Conservation (phyloP, 2,797 vertebrate genomes). For the Cossypha caffra region DNA sequence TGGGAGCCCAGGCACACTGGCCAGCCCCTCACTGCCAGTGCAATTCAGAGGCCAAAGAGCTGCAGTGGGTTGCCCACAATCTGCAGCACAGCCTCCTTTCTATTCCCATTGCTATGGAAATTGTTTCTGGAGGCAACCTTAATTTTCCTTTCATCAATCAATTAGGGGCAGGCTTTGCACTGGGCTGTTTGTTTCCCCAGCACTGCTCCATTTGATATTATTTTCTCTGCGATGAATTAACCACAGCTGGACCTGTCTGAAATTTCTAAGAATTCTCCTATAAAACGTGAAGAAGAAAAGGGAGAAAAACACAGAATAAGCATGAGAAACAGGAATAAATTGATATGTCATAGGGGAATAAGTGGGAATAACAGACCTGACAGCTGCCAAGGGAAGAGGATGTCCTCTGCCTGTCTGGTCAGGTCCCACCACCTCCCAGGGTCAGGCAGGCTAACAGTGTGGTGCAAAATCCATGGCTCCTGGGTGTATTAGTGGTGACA, state of each 20-base stretch:
- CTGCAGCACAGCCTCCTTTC: background rate
- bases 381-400: background rate
- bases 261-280: background rate
- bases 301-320: background rate
- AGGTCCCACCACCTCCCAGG: background rate
- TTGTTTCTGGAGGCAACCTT: conserved; percentile 24
- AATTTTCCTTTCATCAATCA: conserved; percentile 50
- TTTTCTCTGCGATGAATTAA: conserved; percentile 39
- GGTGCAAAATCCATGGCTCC: background rate
- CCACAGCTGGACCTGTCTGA: conserved; percentile 32
- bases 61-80: accelerated
- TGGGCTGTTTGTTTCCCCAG: background rate
- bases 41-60: background rate
- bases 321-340: background rate
- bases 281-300: background rate
- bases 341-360: background rate
- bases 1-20: accelerated
- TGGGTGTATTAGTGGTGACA: background rate
- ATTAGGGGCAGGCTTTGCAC: conserved; percentile 20
- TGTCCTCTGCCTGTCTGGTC: background rate
- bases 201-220: background rate
- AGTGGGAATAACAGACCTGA: background rate
- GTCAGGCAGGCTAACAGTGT: background rate
- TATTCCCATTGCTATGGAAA: conserved; percentile 16
- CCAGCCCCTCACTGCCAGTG: accelerated